Evolutionary conservation across 2,797 vertebrate species (phyloP), one percentile per base, ranked within the genome.

Genomic region (Ptychadena robeensis): DNA sequence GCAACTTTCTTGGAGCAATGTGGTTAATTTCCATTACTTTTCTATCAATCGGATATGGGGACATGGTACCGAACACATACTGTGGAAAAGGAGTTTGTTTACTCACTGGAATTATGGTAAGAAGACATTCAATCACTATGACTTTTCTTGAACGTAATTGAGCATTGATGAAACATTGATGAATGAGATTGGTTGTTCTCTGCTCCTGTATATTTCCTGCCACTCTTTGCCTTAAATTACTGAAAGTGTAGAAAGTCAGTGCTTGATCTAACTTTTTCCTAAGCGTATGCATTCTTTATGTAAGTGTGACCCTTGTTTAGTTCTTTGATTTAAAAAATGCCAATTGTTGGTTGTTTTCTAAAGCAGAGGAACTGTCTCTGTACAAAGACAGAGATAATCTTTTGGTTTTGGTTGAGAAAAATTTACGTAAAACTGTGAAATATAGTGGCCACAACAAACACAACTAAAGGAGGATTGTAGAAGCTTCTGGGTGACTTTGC

Each of bases 1-100:
- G 98, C 95, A 99, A 99, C 92, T 99, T 99, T 87, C 96, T 99
- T 87, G 98, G 98, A 94, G 98, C 98, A 88, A 99, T 99, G 98
- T 99, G 98, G 98, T 96, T 99, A 93, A 99, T 99, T 93, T 99
- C 98, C 89, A 99, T 99, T 94, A 99, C 98, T 85, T 99, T 99
- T 95, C 95, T 99, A 85, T 99, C 98, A 83, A 99, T 99, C 89
- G 98, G 98, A 87, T 99, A 99, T 85, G 98, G 98, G 85, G 98
- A 99, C 90, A 99, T 99, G 97, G 98, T 99, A 91, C 98, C 98
- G 82, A 96, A 99, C 91, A 99, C 97, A n/a, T 99, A 99, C 94
- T 99, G 98, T 93, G 98, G 98, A 81, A 99, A 99, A 94, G 98
- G 98, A 89, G 97, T 99, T 88, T 99, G 98, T 89, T 96, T 99